Evolutionary conservation across 2,888 invertebrate species (phyloP), one percentile per base, ranked within the genome.

Genomic region (Drosophila mayaguana): DNA sequence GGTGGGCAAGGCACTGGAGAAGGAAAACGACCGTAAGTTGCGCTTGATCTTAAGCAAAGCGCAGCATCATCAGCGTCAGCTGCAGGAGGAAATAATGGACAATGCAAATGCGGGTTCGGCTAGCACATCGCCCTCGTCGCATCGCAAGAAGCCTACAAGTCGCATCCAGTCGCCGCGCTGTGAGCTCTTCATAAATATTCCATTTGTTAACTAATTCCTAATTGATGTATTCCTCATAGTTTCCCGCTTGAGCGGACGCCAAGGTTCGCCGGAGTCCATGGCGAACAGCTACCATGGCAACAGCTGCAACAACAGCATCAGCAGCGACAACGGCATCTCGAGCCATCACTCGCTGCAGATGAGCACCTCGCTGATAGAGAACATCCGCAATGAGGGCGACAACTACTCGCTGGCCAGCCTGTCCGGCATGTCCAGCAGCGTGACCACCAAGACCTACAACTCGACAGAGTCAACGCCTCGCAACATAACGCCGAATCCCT

Each of bases 11-110:
- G 95, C 96, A 0, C 91, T 97, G 36, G 96, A 97, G 92, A 96
- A 96, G 2, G 97, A 97, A 89, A 96, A 97, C 80, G 97, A 98
- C 92, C 95, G 97, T 83, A 97, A 98, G 93, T 93, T 98, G 78
- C 94, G 97, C 57, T 94, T 97, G 75, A 97, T 98, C 82, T 94
- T 98, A 14, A 97, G 96, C 92, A 97, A 98, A 94, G 97, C 98
- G 3, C 97, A 97, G 89, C 97, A 97, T 90, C 97, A 98, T 92
- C 97, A 97, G 90, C 96, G 96, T 74, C 97, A 97, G 89, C 91
- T 97, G 55, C 95, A 96, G 89, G 96, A 96, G 76, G 96, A 96
- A 90, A 95, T 94, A 40, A 87, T 92, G 43, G 93, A 93, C 45
- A 92, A 92, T 72, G 90, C 90, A 2, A 91, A 89, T 63, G 50